Evolutionary conservation across 2,888 invertebrate species (phyloP).

Genomic region (Aplocera efformata): DNA sequence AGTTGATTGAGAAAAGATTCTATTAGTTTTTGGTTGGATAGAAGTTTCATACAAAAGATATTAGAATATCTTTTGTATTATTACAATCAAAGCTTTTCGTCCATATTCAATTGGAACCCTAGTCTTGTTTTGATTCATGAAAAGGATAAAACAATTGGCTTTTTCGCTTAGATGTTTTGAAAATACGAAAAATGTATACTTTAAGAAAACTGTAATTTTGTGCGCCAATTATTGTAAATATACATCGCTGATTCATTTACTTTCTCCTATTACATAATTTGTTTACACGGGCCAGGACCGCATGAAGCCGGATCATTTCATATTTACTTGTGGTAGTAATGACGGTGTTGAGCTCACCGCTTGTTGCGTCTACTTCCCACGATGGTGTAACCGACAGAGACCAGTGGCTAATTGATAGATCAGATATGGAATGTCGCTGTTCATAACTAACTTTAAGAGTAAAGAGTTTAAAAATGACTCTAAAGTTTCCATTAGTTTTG

Average conservation of each 20-base stretch:
- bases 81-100: too few species aligned
- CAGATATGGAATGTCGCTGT: too few species aligned
- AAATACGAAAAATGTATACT: slow-evolving; percentile 32
- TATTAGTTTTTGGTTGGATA: too few species aligned
- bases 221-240: slow-evolving; percentile 68
- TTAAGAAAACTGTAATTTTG: slow-evolving; percentile 50
- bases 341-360: too few species aligned
- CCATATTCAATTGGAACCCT: slow-evolving; percentile 6
- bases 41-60: too few species aligned
- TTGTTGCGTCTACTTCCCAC: background rate
- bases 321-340: too few species aligned
- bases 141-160: slow-evolving; percentile 45
- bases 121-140: slow-evolving; percentile 34
- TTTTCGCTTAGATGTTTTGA: slow-evolving; percentile 46
- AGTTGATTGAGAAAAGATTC: too few species aligned
- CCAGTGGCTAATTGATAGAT: too few species aligned
- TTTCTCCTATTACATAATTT: slow-evolving; percentile 34
- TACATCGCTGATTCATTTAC: slow-evolving; percentile 47
- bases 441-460: too few species aligned
- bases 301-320: background rate
- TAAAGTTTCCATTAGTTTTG: too few species aligned
- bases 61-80: too few species aligned
- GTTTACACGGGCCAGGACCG: slow-evolving; percentile 18
- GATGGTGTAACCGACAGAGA: background rate
- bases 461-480: too few species aligned